Base-by-base conservation (phyloP, 2,888 invertebrate genomes). In the Phlogophora meticulosa region DNA sequence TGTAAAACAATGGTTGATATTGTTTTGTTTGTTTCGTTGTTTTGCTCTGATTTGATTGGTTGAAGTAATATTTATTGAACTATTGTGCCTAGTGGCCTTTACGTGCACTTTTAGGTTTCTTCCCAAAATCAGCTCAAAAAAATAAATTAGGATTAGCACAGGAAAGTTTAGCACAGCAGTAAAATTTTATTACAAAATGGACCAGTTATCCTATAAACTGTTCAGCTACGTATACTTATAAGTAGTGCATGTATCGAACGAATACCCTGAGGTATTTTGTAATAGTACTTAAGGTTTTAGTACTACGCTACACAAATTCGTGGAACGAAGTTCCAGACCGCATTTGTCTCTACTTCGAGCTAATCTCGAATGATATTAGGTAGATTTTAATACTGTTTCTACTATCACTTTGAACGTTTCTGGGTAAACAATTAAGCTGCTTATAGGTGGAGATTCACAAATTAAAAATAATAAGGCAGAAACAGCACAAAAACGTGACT, bases 1-100 rank as follows among this genome's bases (percentile, higher is more conserved):
- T 63, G 76, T 76, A 74, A 79, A 78, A 82, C 70, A 82, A 73
- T 71, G 60, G 66, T 58, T 67, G 62, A 64, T 72, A 64, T 81
- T 72, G 40, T 63, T 59, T 57, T 72, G 24, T 63, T 64, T 60
- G 45, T 64, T 48, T 55, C 46, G 7, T 43, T 56, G 36, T 59
- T 63, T 59, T 28, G 32, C 2, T 7, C 24, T 32, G 36, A 20
- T 55, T 43, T 56, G 15, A 28, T 75, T 51, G 43, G 1, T 13
- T n/a, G 20, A 36, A 48, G 28, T 22, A n/a, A 5, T 20, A 10
- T 13, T 22, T n/a, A 15, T n/a, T 22, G 0, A 24, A 36, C 2
- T 22, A 28, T 28, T 15, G 15, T 10, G 4, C 10, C 15, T 22
- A n/a, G 32, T 5, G 1, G 4, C n/a, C n/a, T 17, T 3, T n/a